phyloP scores from a whole-genome alignment of 2,888 invertebrate genomes.

The Lasioglossum lativentre region DNA sequence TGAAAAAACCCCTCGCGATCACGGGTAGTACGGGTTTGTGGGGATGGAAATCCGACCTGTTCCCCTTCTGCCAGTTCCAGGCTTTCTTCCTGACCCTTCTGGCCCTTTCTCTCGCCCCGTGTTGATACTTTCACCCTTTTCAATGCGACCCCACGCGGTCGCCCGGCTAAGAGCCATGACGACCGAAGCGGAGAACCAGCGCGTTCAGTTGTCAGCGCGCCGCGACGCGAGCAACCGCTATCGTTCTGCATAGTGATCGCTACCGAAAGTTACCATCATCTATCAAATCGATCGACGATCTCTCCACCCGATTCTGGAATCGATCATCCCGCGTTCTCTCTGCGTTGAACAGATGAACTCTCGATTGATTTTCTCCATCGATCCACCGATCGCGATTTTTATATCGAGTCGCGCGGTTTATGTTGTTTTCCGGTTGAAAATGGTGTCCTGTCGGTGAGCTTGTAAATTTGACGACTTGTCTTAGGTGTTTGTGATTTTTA shows the following conservation, averaged over 20 bases:
- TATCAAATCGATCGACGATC: background rate
- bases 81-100: background rate
- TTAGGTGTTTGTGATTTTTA: no score
- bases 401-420: background rate
- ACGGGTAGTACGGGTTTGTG: background rate
- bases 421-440: background rate
- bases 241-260: background rate
- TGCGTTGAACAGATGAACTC: background rate
- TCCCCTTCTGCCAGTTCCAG: background rate
- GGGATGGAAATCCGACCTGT: background rate
- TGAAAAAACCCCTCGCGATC: background rate
- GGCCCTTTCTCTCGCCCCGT: background rate
- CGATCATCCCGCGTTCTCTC: background rate
- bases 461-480: background rate
- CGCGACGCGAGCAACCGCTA: constrained; percentile 49
- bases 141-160: constrained; percentile 26
- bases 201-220: constrained; percentile 65
- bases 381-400: background rate
- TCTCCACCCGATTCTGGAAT: background rate
- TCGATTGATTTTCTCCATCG: background rate
- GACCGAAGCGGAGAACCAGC: constrained; percentile 36
- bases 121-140: constrained; percentile 19
- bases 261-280: background rate
- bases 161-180: constrained; percentile 23
- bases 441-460: background rate